Evolutionary conservation across 2,797 vertebrate genomes (phyloP), one percentile per base, ranked within the genome.

Genomic region (Podargus strigoides): DNA sequence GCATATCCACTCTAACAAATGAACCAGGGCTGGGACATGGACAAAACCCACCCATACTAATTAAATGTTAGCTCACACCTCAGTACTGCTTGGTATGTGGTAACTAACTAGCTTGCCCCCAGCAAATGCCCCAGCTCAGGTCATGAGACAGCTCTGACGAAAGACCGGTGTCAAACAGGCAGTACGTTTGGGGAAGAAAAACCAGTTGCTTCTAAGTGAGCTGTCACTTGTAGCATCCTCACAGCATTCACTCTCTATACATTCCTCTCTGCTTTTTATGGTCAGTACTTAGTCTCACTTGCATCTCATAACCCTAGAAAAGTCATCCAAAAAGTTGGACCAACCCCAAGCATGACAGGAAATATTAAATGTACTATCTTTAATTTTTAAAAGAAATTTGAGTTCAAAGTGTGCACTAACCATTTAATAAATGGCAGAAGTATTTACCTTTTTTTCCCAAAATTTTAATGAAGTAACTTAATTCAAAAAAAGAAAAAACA

Each of bases 151-250:
- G 50, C 16, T 5, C 19, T 34, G 42, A 42, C 4, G 9, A 62
- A 64, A 60, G 41, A 32, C 26, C 52, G 7, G 7, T 22, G 26
- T 36, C 34, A 46, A 41, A 46, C 0, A 1, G 18, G 22, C 9
- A 4, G 13, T 8, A 56, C 3, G 1, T 1, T 1, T 3, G 1
- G 2, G 14, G 50, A 12, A 76, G 34, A 62, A 80, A 66, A 21
- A 52, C 1, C 13, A 42, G 22, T 14, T 56, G 6, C 37, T 83
- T 77, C 27, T 59, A 58, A 58, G 7, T 18, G 41, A 66, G 42
- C 34, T 44, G 14, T 60, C 34, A 64, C 14, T 41, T 42, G 19
- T n/a, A 83, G 28, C 26, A 64, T 34, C n/a, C 52, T 56, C 41
- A 68, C 22, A 80, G n/a, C 39, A 68, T 15, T 83, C 28, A 10